Percentiles rank a stretch among this genome's conserved stretches.
These are phyloP conservation scores for Sympetrum striolatum DNA, from an alignment of 2,888 invertebrate species.

Conservation along the genomic window DNA sequence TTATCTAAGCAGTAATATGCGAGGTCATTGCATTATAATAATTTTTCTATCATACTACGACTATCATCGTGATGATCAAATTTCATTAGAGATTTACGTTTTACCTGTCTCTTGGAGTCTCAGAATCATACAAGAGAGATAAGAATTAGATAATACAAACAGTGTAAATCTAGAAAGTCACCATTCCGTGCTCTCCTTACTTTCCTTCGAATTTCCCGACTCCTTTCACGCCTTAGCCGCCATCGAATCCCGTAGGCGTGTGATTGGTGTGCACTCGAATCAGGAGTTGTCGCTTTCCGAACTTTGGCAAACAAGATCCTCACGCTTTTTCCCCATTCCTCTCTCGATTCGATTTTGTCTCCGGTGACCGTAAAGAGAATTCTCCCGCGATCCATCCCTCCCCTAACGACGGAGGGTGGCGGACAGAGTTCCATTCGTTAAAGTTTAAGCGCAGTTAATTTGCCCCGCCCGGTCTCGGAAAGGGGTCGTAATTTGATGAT, in stretches of 20 bases:
- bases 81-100: too few relatives aligned
- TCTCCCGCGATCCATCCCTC: too few relatives aligned
- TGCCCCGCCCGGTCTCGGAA: neutral
- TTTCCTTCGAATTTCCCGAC: neutral
- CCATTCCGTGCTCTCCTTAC: neutral
- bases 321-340: neutral
- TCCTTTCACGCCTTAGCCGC: neutral
- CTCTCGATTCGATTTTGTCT: neutral
- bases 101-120: too few relatives aligned
- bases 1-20: too few relatives aligned
- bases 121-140: too few relatives aligned
- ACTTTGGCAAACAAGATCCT: conserved; percentile 21
- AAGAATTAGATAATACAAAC: too few relatives aligned
- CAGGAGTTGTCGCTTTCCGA: neutral
- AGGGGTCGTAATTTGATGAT: neutral
- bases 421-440: neutral
- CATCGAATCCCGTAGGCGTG: neutral
- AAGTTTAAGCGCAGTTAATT: neutral
- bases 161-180: too few relatives aligned
- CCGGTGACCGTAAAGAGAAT: conserved; percentile 15
- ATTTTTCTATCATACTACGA: too few relatives aligned
- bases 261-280: conserved; percentile 26
- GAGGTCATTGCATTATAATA: too few relatives aligned
- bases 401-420: neutral
- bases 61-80: too few relatives aligned